These are phyloP conservation scores for Pseudomyrmex cubaensis DNA, from an alignment of 1,140 invertebrate species.

Conservation along the genomic window DNA sequence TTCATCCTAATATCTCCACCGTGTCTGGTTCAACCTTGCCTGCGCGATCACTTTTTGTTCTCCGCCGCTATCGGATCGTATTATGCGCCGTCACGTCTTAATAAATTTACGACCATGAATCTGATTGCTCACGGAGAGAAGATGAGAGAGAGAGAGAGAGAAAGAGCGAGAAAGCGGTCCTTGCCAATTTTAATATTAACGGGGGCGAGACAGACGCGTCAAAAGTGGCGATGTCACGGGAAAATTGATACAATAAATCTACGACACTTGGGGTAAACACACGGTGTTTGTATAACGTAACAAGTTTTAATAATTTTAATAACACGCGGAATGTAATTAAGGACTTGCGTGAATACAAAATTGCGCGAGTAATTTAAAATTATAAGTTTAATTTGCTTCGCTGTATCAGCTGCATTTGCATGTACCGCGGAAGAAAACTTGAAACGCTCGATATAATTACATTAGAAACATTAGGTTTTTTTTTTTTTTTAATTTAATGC, in stretches of 20 bases:
- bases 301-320: neutral
- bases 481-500: too few relatives aligned
- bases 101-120: constrained; percentile 69
- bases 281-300: neutral
- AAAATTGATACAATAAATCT: constrained; percentile 19
- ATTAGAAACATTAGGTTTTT: too few relatives aligned
- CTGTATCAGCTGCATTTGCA: too few relatives aligned
- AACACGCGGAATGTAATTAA: neutral
- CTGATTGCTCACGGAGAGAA: constrained; percentile 52
- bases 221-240: constrained; percentile 42
- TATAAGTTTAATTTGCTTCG: neutral
- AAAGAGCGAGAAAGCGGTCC: neutral
- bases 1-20: neutral
- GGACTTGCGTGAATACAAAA: neutral
- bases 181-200: constrained; percentile 64
- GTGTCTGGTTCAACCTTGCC: neutral
- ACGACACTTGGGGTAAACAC: constrained; percentile 22
- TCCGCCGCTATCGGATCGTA: constrained; percentile 47
- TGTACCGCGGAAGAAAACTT: too few relatives aligned
- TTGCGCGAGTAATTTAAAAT: constrained; percentile 13
- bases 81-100: constrained; percentile 71
- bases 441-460: neutral
- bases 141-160: too few relatives aligned
- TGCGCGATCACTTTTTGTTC: constrained; percentile 16
- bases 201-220: constrained; percentile 17